Evolutionary conservation across 2,113 vertebrate genomes (phyloP), one percentile per base, ranked within the genome.

Genomic region (Vulpes vulpes): DNA sequence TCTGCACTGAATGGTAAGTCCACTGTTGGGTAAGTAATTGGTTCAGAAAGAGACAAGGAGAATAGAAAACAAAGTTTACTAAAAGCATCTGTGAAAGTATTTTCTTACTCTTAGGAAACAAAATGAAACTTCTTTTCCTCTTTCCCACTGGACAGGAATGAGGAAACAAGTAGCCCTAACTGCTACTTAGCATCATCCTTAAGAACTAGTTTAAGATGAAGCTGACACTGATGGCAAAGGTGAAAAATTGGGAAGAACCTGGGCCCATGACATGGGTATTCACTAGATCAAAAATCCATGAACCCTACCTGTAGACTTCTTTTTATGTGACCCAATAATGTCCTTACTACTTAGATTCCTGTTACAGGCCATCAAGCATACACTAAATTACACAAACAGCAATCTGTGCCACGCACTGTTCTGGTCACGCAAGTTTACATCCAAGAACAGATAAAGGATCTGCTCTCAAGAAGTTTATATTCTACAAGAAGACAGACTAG

Each of bases 31-130:
- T 92, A 90, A 91, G 23, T 49, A 27, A 87, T 10, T 85, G 23
- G 51, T 71, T 91, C 25, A 80, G 38, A 94, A 95, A 96, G 38
- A 65, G 49, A n/a, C 14, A 71, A 83, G n/a, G 35, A 91, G 25
- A 93, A 89, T 10, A 93, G 76, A 94, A 94, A 89, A 91, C 59
- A 25, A 94, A 83, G 43, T 73, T 92, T 82, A 60, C 32, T 60
- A 22, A 51, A 92, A 22, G 9, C 10, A 82, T 88, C 57, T 92
- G 43, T 60, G 16, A 71, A 94, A 79, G 32, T 55, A 87, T 73
- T 74, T 81, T 65, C 65, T 94, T n/a, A 64, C 60, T 95, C 23
- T 53, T 90, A 62, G 71, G 12, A 60, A 3, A 80, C 5, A 87
- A 53, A 25, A 60, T 35, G 79, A 81, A 81, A 74, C 25, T 67